Evolutionary conservation across 2,888 invertebrate genomes (phyloP).

Genomic region (Tricholauxania praeusta): DNA sequence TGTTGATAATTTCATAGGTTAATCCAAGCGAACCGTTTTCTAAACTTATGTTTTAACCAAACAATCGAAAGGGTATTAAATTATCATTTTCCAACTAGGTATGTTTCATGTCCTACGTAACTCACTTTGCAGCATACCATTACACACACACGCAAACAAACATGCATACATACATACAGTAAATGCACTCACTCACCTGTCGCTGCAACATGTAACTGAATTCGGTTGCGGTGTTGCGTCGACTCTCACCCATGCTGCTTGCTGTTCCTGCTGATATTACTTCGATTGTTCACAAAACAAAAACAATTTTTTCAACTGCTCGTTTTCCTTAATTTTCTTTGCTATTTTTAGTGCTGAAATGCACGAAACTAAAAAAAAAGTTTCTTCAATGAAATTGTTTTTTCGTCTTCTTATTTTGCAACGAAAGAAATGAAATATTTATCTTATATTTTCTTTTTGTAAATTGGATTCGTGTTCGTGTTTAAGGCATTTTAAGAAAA

Average conservation of each 20-base stretch:
- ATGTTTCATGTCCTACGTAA: too few relatives aligned
- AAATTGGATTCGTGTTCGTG: too few relatives aligned
- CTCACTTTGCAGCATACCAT: background rate
- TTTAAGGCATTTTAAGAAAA: too few relatives aligned
- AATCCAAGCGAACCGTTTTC: too few relatives aligned
- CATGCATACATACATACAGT: background rate
- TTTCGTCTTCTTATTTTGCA: background rate
- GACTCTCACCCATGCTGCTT: constrained; percentile 62
- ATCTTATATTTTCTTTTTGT: too few relatives aligned
- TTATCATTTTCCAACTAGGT: too few relatives aligned
- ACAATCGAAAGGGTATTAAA: too few relatives aligned
- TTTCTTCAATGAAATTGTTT: background rate
- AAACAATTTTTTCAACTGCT: background rate
- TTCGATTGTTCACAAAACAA: background rate
- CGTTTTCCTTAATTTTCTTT: background rate
- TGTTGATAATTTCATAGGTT: too few relatives aligned
- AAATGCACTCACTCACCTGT: constrained; percentile 57
- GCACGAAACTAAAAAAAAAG: background rate
- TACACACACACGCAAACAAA: background rate
- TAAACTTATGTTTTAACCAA: too few relatives aligned
- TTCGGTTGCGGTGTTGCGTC: constrained; percentile 66
- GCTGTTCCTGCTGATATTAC: background rate
- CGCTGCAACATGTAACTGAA: constrained; percentile 68
- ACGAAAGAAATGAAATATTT: too few relatives aligned
- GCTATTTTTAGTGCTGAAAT: constrained; percentile 7